Conservation (phyloP, 1,140 invertebrate genomes). For the Tetramorium alpestre region DNA sequence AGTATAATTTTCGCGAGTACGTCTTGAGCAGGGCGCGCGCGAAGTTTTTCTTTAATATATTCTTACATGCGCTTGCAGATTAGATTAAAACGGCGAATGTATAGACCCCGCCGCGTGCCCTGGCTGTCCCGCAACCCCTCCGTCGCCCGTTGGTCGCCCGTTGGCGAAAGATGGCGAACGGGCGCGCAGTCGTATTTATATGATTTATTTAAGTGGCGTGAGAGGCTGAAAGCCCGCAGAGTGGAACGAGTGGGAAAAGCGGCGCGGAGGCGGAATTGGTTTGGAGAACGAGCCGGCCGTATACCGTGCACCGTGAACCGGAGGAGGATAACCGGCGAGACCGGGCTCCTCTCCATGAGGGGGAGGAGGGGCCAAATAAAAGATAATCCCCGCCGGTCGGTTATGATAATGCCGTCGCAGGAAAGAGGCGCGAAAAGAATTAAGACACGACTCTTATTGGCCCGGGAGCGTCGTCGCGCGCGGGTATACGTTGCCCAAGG, state of each 20-base stretch:
- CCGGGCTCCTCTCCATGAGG: constrained; percentile 4
- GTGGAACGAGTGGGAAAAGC: constrained; percentile 49
- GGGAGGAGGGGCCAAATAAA: constrained; percentile 71
- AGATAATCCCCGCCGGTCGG: constrained; percentile 76
- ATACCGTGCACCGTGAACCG: background rate
- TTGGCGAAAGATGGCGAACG: constrained; percentile 71
- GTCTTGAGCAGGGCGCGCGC: constrained; percentile 72
- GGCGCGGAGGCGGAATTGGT: constrained; percentile 57
- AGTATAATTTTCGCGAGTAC: constrained; percentile 80
- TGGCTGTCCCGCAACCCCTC: background rate
- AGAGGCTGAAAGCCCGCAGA: background rate
- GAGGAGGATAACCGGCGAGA: background rate
- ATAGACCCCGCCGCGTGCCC: constrained; percentile 73
- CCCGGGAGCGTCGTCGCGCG: constrained; percentile 14
- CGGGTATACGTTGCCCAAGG: constrained; percentile 31
- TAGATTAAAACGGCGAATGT: constrained; percentile 85
- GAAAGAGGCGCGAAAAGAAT: constrained; percentile 70
- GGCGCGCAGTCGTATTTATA: constrained; percentile 80
- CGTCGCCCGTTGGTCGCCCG: constrained; percentile 50
- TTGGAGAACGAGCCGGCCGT: constrained; percentile 3
- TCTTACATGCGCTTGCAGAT: constrained; percentile 84
- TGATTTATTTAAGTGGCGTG: constrained; percentile 83
- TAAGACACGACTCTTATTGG: constrained; percentile 70
- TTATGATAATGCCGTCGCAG: constrained; percentile 79
- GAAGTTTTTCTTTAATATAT: constrained; percentile 85